Base-by-base conservation (phyloP, 2,888 invertebrate genomes). In the Pandemis cinnamomeana region DNA sequence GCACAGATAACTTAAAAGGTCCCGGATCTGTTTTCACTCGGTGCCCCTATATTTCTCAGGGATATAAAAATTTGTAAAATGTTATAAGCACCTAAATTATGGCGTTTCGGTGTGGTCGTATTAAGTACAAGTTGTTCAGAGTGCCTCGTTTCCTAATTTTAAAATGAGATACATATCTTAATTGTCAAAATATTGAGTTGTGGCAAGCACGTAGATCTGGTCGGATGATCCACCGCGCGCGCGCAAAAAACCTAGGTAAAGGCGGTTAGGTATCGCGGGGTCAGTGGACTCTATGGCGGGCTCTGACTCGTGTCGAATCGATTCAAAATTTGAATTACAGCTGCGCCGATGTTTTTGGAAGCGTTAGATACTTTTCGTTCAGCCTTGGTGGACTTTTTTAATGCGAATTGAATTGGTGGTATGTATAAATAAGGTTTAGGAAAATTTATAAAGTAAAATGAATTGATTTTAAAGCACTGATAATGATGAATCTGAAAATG, bases 281-380 rank as follows among this genome's bases (percentile, higher is more conserved):
- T 83, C 81, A 79, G 75, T 78, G 83, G 77, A 79, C 86, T 77
- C 67, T 51, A 15, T 58, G 76, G 63, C 73, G 74, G 80, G 80
- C 80, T 82, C 78, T 81, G 81, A 80, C 84, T 86, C 86, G 84
- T 86, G 78, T 78, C 90, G 90, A 90, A 91, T 91, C 86, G 88
- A 90, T 92, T 89, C 87, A 80, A 83, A 87, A 85, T 88, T 89
- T 89, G 88, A 90, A 91, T 90, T 87, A 85, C 83, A 80, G 78
- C 1, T 69, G 13, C 7, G 44, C 7, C 82, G 51, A 61, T n/a
- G 44, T 72, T 72, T 72, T 64, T 46, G 68, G 51, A 51, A 41
- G 66, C 51, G 66, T 66, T 27, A 6, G n/a, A 13, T 7, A 36
- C 27, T 66, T 48, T 15, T 27, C 27, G 64, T 15, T 36, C 15